Base-by-base conservation (phyloP, 2,888 invertebrate species). In the Agriopis leucophaearia region DNA sequence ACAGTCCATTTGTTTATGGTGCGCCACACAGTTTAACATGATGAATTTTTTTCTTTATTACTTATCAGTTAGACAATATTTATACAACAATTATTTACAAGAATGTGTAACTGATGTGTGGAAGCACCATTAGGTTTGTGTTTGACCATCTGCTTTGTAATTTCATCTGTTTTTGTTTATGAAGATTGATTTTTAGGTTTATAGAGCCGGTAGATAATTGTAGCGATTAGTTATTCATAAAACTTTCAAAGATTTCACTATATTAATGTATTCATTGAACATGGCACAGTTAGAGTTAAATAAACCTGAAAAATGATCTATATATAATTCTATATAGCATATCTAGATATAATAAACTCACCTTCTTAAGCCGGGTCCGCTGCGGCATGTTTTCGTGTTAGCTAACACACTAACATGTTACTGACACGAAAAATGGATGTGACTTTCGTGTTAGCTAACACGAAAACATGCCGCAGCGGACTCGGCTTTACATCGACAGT, bases 401-500 rank as follows among this genome's bases (percentile, higher is more conserved):
- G n/a, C n/a, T n/a, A n/a, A n/a, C n/a, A n/a, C n/a, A n/a, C n/a
- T n/a, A n/a, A n/a, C n/a, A n/a, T n/a, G n/a, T n/a, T n/a, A n/a
- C n/a, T n/a, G n/a, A n/a, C n/a, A n/a, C n/a, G n/a, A n/a, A n/a
- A n/a, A n/a, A n/a, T n/a, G n/a, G n/a, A n/a, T n/a, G n/a, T n/a
- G n/a, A n/a, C n/a, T n/a, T n/a, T n/a, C n/a, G n/a, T n/a, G n/a
- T n/a, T n/a, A n/a, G n/a, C n/a, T n/a, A n/a, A n/a, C n/a, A n/a
- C n/a, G n/a, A n/a, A n/a, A n/a, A n/a, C n/a, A n/a, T n/a, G n/a
- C n/a, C n/a, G n/a, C n/a, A n/a, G n/a, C n/a, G n/a, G n/a, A n/a
- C n/a, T n/a, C n/a, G n/a, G n/a, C n/a, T n/a, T n/a, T 27, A 60
- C 48, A 48, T 60, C 36, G 38, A 36, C 47, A 48, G 52, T 27